Evolutionary conservation across 2,888 invertebrate species (phyloP).

Genomic region (Melangyna quadrimaculata): DNA sequence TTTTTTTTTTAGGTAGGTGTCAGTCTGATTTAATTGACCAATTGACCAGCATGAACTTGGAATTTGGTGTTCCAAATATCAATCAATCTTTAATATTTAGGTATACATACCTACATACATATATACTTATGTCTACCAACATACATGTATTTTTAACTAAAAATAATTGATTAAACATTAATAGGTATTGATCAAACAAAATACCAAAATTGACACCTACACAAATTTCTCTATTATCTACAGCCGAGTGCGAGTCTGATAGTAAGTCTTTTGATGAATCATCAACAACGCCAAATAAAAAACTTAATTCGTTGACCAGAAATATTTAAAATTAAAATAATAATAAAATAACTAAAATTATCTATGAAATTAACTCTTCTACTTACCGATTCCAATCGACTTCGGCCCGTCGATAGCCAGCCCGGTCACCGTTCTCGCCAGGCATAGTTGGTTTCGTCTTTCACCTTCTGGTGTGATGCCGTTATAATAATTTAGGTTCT

Average conservation of each 20-base stretch:
- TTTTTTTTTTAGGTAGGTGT: background rate
- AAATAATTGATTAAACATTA: background rate
- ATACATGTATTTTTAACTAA: background rate
- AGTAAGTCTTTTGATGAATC: background rate
- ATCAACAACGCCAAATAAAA: background rate
- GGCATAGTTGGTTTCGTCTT: conserved; percentile 77
- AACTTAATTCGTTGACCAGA: background rate
- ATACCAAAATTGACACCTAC: background rate
- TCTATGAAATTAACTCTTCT: background rate
- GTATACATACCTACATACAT: no score
- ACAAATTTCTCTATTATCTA: background rate
- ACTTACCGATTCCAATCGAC: conserved; percentile 79
- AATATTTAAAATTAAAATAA: background rate
- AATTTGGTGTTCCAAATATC: background rate
- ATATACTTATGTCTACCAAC: background rate
- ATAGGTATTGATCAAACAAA: conserved; percentile 1
- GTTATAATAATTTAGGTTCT: background rate
- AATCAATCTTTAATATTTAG: background rate
- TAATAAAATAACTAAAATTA: background rate
- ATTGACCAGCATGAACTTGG: background rate
- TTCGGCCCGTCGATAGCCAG: conserved; percentile 74
- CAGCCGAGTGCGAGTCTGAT: background rate
- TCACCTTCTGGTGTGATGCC: conserved; percentile 60
- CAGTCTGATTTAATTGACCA: no score
- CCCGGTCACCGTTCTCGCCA: conserved; percentile 56